Evolutionary conservation across 2,113 vertebrate genomes (phyloP), one percentile per base, ranked within the genome.

Genomic region (Silurus glanis): DNA sequence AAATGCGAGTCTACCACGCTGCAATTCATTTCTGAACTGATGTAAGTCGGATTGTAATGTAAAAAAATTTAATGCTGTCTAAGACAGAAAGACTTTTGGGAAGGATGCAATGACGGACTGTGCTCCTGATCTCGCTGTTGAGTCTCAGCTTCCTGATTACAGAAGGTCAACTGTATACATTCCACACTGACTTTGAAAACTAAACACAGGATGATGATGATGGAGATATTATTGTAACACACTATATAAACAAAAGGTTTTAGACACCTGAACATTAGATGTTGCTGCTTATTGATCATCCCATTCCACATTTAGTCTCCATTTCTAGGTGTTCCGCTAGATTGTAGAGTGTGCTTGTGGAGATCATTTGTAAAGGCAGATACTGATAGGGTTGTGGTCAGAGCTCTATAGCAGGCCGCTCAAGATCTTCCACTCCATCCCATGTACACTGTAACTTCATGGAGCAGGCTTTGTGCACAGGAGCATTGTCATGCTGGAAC

Each of bases 31-130:
- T 71, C 75, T 45, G 12, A 25, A 89, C 85, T 83, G 85, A 87
- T 92, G 93, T 91, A 90, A 92, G 92, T 89, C 91, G 92, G 58
- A 66, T n/a, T 16, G 71, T 23, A 8, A 51, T 51, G 13, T 49
- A 74, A 49, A 67, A 55, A 67, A 82, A 82, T 21, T 67, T 55
- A 83, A 83, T 3, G 25, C 45, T 4, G 6, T 82, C 2, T 13
- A 5, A 49, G 51, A 82, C 5, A 64, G 16, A 17, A 2, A 69
- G 82, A 87, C 66, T 19, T 49, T 25, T n/a, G 14, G 9, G 9
- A 85, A 25, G 37, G 83, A 56, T 56, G 17, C 3, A 61, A 28
- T 49, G 51, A n/a, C 28, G 1, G 17, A 45, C 58, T 17, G 25
- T 47, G 58, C 56, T 80, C 58, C 28, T 51, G 55, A 45, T 23